Base-by-base conservation (phyloP, 2,888 invertebrate species). In the Drosophila greeni region DNA sequence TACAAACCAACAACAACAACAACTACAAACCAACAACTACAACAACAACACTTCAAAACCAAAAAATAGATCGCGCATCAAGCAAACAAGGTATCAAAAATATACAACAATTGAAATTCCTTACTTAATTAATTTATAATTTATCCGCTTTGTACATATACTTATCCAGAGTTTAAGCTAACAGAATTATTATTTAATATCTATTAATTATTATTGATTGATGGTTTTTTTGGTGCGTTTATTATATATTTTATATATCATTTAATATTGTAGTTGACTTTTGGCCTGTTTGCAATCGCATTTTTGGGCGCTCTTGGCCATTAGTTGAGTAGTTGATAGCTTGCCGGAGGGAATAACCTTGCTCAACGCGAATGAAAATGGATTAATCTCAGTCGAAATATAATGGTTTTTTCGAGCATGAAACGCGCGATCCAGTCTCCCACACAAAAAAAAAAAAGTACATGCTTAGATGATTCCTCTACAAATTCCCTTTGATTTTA, bases 71-170 rank as follows among this genome's bases (percentile, higher is more conserved):
- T 86, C 82, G 87, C 85, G 85, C 88, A 88, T 85, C 88, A 88
- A 87, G 86, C 86, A 84, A 88, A 87, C 85, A 89, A 89, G 89
- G 89, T 89, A 89, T 87, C 75, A 69, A 78, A 74, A 76, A 76
- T 73, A 72, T 71, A 70, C 69, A 66, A 77, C 74, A 85, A 74
- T 85, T 66, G 53, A 70, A 82, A 70, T 79, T 73, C 26, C 66
- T 72, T 66, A 66, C 48, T 58, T 64, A 43, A 42, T 66, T 69
- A 77, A 80, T 55, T 54, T 56, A 48, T 56, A 23, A 33, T 58
- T 59, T 59, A 59, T 54, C 57, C 74, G 78, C 81, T 83, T 77
- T 73, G 61, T 70, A 70, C 64, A 80, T 73, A 80, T 71, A 73
- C 49, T 62, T 62, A 60, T 59, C 64, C 16, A 45, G 53, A 58